phyloP scores from a whole-genome alignment of 2,113 vertebrate genomes.

The Bos indicus region DNA sequence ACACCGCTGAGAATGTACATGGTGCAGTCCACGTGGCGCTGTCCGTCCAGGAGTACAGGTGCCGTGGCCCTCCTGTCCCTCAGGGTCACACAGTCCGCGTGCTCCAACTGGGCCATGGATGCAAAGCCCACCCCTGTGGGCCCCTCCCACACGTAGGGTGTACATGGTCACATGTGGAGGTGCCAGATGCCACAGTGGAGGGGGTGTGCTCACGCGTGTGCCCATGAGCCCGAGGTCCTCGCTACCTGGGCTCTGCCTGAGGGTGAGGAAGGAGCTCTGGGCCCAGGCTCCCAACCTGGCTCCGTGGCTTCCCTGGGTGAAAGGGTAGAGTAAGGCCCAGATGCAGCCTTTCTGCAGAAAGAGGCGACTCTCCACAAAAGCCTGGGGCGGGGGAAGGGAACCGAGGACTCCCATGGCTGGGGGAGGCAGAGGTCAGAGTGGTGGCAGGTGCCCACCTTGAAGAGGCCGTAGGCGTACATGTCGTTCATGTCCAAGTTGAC shows the following conservation, averaged over 20 bases:
- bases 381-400: not conserved
- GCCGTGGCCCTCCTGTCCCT: not conserved
- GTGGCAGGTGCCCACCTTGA: slow-evolving; percentile 84
- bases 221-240: not conserved
- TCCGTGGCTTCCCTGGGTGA: not conserved
- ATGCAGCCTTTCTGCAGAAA: not conserved
- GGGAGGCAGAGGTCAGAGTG: not conserved
- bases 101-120: not conserved
- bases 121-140: not conserved
- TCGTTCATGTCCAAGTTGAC: slow-evolving; percentile 95
- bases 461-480: slow-evolving; percentile 88
- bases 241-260: not conserved
- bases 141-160: not conserved
- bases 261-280: not conserved
- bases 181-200: not conserved
- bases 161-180: not conserved
- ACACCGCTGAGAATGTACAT: rapidly evolving
- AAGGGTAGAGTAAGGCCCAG: not conserved
- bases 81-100: not conserved
- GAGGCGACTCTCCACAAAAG: not conserved
- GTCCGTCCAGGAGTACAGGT: not conserved
- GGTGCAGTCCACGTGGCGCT: rapidly evolving
- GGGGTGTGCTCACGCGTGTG: not conserved
- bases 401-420: not conserved
- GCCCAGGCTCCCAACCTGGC: not conserved